Evolutionary conservation across 2,888 invertebrate genomes (phyloP).

Genomic region (Panopea generosa): DNA sequence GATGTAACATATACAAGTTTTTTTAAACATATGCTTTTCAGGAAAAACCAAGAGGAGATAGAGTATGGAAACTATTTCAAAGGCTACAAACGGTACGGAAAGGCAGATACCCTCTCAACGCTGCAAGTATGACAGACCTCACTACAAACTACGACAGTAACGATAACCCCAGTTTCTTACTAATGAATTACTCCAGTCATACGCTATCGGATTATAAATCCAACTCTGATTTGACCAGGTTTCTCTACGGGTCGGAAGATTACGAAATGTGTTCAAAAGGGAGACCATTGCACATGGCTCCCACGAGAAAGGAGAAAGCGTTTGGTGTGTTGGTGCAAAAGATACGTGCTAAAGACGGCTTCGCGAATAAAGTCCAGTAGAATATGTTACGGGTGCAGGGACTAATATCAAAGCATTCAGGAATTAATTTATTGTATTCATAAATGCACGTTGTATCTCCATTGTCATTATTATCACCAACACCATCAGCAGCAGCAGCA

Average conservation of each 20-base stretch:
- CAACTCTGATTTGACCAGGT: constrained; percentile 25
- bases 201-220: too few species aligned
- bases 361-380: too few species aligned
- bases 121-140: neutral
- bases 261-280: constrained; percentile 42
- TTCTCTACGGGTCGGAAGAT: constrained; percentile 28
- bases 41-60: constrained; percentile 38
- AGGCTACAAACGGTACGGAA: constrained; percentile 18
- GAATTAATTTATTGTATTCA: too few species aligned
- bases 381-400: too few species aligned
- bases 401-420: too few species aligned
- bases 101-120: too few species aligned
- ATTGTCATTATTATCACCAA: too few species aligned
- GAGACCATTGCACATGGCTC: constrained; percentile 16
- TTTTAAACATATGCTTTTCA: too few species aligned
- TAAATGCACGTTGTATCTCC: too few species aligned
- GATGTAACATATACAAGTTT: too few species aligned
- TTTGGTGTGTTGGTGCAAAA: constrained; percentile 23
- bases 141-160: neutral
- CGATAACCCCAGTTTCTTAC: constrained; percentile 22
- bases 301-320: constrained; percentile 30
- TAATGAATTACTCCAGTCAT: constrained; percentile 52
- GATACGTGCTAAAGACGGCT: constrained; percentile 4
- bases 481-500: too few species aligned
- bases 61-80: constrained; percentile 38